A percentile compares a stretch with the other conserved stretches of the same genome.
Conservation (phyloP, 2,797 vertebrate species). For the Graptemys geographica region DNA sequence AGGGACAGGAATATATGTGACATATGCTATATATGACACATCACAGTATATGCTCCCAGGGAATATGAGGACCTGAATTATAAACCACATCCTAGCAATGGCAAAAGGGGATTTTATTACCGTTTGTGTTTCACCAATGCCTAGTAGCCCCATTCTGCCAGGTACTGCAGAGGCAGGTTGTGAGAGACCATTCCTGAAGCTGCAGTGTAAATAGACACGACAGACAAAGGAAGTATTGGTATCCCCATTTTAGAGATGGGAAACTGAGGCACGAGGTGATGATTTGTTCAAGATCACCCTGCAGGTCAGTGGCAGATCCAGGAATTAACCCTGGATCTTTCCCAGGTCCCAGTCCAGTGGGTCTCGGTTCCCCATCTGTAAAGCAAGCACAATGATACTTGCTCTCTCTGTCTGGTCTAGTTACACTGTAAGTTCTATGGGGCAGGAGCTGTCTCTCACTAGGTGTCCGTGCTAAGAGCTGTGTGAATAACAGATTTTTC, state of each 20-base stretch:
- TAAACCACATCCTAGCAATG: neutral
- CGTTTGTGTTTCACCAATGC: neutral
- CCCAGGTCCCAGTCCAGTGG: neutral
- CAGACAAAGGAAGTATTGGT: too few relatives aligned
- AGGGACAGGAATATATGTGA: neutral
- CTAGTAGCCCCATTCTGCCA: neutral
- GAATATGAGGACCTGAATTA: neutral
- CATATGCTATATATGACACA: neutral
- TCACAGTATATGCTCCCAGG: neutral
- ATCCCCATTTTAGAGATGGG: too few relatives aligned
- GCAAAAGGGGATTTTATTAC: neutral
- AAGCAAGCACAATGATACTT: neutral
- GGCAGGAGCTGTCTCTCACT: too few relatives aligned
- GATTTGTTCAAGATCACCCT: too few relatives aligned
- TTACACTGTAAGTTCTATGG: accelerated
- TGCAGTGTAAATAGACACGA: too few relatives aligned
- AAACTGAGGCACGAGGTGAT: neutral
- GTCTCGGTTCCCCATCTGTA: neutral
- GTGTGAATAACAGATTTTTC: too few relatives aligned
- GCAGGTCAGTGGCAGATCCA: too few relatives aligned
- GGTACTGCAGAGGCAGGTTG: neutral
- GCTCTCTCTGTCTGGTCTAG: neutral
- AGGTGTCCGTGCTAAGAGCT: too few relatives aligned
- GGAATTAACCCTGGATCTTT: too few relatives aligned
- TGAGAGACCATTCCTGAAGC: neutral